Evolutionary conservation across 2,888 invertebrate genomes (phyloP).

Genomic region (Papilio gigon): DNA sequence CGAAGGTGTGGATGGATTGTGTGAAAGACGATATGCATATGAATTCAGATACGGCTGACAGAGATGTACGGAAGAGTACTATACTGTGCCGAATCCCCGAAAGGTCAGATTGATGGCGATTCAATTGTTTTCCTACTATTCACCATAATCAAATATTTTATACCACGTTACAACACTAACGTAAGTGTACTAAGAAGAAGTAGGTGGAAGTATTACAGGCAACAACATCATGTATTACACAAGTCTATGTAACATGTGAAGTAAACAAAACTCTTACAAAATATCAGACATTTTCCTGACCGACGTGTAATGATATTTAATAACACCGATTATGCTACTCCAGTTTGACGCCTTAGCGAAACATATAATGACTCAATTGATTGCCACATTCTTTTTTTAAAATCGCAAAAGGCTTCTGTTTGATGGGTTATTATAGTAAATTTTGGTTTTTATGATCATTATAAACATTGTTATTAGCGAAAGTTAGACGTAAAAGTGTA

Average conservation of each 20-base stretch:
- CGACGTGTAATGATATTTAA: constrained; percentile 60
- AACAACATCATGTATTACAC: too few relatives aligned
- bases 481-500: constrained; percentile 24
- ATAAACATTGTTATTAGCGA: constrained; percentile 32
- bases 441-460: constrained; percentile 41
- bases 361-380: constrained; percentile 76
- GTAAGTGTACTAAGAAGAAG: too few relatives aligned
- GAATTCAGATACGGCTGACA: too few relatives aligned
- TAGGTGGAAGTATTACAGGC: too few relatives aligned
- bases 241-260: constrained; percentile 1
- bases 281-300: not conserved
- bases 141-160: constrained; percentile 44
- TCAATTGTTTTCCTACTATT: too few relatives aligned
- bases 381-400: constrained; percentile 54
- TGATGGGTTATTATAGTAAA: constrained; percentile 58
- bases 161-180: not conserved
- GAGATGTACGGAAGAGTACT: too few relatives aligned
- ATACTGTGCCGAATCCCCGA: too few relatives aligned
- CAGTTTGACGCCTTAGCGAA: constrained; percentile 73
- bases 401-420: constrained; percentile 57
- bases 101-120: too few relatives aligned
- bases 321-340: constrained; percentile 65
- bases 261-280: constrained; percentile 3
- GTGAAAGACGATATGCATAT: too few relatives aligned
- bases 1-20: too few relatives aligned